Evolutionary conservation across 2,113 vertebrate genomes (phyloP), one percentile per base, ranked within the genome.

Genomic region (Phycodurus eques): DNA sequence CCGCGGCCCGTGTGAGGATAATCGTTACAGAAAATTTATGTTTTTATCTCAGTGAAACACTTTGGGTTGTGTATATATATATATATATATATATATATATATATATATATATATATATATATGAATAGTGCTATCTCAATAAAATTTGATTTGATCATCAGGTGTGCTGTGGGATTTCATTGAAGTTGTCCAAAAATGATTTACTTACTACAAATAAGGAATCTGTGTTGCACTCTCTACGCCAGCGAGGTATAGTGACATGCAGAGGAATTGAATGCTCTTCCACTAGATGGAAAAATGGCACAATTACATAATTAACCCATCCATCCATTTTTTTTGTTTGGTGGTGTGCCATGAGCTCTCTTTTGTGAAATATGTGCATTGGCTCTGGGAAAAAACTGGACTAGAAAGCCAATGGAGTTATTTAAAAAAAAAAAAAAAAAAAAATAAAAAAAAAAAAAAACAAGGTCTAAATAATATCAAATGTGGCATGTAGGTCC

Each of bases 341-440:
- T 61, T 8, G 59, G 14, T 8, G 31, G 5, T 6, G 11, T 17
- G 59, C 31, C 31, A 61, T 35, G 5, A 17, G 5, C 8, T 35
- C 7, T n/a, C 8, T 10, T 6, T 19, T 51, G 49, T 19, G 4
- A 51, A 51, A 51, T 42, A 70, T 71, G n/a, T 9, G 6, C 27
- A 3, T 53, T 35, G 1, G 27, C 31, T 60, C 43, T 69, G 8
- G 61, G 17, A 80, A 73, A 73, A 70, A 67, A 68, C 20, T 63
- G 31, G 22, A 19, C 14, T 63, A 10, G 11, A 7, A 43, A 39
- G 35, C 35, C 35, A 6, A 39, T 39, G 35, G 6, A 6, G 35
- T 39, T n/a, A n/a, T n/a, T n/a, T n/a, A 39, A 39, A 35, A 15
- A 14, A 35, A 68, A 11, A 4, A 74, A 60, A 71, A 61, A 59